Evolutionary conservation across 2,113 vertebrate species (phyloP).

Genomic region (Vireo altiloquus): DNA sequence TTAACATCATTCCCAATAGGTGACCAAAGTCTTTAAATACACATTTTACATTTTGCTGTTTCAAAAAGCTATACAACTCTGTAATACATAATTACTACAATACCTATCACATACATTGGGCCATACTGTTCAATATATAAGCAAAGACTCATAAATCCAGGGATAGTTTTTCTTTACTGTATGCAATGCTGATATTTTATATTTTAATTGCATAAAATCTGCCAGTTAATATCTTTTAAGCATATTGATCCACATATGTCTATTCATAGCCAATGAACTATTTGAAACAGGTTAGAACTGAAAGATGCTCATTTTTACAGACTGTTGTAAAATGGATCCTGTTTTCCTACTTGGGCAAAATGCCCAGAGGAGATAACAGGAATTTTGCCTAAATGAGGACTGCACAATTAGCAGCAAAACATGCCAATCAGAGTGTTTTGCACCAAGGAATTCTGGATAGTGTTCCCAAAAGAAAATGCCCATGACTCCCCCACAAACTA

Average conservation of each 20-base stretch:
- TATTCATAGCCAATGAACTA: not conserved
- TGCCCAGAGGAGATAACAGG: not conserved
- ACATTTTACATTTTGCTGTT: conserved; percentile 38
- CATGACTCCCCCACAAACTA: accelerated
- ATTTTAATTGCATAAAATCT: conserved; percentile 15
- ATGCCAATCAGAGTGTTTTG: not conserved
- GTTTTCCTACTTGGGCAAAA: conserved; percentile 10
- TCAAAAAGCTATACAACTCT: conserved; percentile 19
- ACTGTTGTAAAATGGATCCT: not conserved
- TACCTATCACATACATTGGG: not conserved
- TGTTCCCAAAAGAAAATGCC: not conserved
- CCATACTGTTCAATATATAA: conserved; percentile 1
- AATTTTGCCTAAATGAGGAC: conserved; percentile 2
- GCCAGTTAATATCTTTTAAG: not conserved
- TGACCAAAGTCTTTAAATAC: conserved; percentile 32
- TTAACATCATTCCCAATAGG: conserved; percentile 3
- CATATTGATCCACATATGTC: not conserved
- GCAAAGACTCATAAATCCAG: conserved; percentile 5
- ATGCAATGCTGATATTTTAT: not conserved
- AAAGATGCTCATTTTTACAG: not conserved
- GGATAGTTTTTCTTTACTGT: not conserved
- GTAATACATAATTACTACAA: conserved; percentile 14
- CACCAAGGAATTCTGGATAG: not conserved
- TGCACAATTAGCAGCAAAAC: not conserved
- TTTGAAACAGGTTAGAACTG: not conserved